phyloP scores from a whole-genome alignment of 2,797 vertebrate genomes.

The Apogon hyalosoma region DNA sequence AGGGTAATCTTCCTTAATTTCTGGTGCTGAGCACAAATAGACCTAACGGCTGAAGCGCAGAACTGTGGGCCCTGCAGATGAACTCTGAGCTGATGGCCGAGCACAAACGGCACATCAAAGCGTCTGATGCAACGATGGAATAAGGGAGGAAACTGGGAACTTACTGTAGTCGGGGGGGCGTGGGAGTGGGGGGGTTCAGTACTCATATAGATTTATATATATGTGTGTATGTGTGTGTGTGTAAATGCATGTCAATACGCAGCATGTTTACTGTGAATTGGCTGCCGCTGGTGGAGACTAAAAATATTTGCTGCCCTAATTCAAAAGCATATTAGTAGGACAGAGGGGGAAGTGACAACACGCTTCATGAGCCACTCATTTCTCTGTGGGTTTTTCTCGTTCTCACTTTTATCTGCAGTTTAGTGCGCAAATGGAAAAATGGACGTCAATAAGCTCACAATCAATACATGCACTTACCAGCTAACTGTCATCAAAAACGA shows the following conservation, averaged over 20 bases:
- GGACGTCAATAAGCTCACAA: constrained; percentile 60
- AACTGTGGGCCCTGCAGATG: constrained; percentile 27
- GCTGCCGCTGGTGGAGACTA: constrained; percentile 42
- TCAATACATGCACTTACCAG: constrained; percentile 80
- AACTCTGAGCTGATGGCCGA: constrained; percentile 43
- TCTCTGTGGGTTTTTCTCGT: constrained; percentile 8
- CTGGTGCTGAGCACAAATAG: constrained; percentile 13
- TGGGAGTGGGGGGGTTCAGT: constrained; percentile 11
- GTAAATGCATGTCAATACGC: constrained; percentile 35
- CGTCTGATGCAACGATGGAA: constrained; percentile 69
- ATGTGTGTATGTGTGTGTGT: neutral
- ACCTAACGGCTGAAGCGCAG: constrained; percentile 5
- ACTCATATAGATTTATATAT: neutral
- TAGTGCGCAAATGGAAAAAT: constrained; percentile 57
- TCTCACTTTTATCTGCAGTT: constrained; percentile 45
- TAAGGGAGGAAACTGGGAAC: constrained; percentile 61
- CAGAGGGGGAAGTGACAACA: constrained; percentile 18
- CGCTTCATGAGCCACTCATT: constrained; percentile 27
- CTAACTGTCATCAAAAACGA: constrained; percentile 66
- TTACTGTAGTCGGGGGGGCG: constrained; percentile 31
- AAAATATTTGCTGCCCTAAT: constrained; percentile 73
- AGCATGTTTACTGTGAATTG: constrained; percentile 28
- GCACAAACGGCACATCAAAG: constrained; percentile 62
- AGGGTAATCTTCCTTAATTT: constrained; percentile 28
- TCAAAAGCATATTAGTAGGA: constrained; percentile 54